Conservation (phyloP, 2,888 invertebrate genomes). For the Dryococelus australis region DNA sequence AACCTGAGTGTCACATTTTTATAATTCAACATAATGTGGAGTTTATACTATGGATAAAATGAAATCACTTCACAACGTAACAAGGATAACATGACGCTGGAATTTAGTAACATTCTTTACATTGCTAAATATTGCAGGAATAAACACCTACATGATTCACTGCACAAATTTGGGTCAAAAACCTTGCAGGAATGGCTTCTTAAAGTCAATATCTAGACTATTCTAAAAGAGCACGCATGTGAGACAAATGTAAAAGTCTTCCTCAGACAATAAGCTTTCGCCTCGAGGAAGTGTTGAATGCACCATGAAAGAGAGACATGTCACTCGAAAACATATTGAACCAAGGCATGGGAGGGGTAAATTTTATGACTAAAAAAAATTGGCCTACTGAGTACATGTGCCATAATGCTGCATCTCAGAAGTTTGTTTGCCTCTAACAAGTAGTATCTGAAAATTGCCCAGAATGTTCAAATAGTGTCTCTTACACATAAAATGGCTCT, state of each 20-base stretch:
- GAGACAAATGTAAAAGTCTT: not conserved
- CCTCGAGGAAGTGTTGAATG: not conserved
- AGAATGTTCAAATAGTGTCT: not conserved
- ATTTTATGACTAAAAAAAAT: not conserved
- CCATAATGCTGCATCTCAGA: not conserved
- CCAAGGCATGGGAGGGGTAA: not conserved
- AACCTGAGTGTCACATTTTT: slow-evolving; percentile 16
- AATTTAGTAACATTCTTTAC: not conserved
- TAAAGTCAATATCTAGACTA: not conserved
- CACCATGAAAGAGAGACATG: not conserved
- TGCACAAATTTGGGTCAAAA: not conserved
- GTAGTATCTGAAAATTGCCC: not conserved
- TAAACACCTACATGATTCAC: not conserved
- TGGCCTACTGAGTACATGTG: not conserved
- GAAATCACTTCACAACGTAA: slow-evolving; percentile 28
- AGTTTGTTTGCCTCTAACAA: not conserved
- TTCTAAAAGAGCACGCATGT: too few relatives aligned
- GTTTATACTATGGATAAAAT: slow-evolving; percentile 36
- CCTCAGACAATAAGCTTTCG: not conserved
- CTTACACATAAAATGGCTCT: not conserved
- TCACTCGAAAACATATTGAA: not conserved
- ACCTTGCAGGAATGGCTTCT: not conserved
- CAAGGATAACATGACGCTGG: not conserved
- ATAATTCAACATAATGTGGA: slow-evolving; percentile 30
- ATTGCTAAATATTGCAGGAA: not conserved